These are phyloP conservation scores for Tinamus guttatus DNA, from an alignment of 2,113 vertebrate species.

Conservation along the genomic window DNA sequence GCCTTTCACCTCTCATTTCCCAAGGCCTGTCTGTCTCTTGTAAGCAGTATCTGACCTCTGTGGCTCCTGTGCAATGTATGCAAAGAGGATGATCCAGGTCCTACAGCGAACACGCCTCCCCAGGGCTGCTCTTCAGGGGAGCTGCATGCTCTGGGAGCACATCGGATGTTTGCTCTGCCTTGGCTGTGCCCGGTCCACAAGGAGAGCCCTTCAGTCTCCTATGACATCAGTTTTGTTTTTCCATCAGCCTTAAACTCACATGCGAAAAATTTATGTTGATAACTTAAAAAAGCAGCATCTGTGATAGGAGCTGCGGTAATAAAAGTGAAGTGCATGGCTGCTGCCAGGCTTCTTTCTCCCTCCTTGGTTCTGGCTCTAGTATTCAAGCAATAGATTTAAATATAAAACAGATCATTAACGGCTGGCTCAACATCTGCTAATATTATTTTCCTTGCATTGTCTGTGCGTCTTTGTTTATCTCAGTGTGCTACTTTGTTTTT, in stretches of 20 bases:
- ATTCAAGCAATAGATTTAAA: constrained; percentile 72
- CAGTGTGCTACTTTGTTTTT: constrained; percentile 73
- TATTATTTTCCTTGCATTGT: constrained; percentile 78
- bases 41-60: neutral
- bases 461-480: constrained; percentile 72
- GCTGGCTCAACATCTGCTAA: constrained; percentile 77
- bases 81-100: neutral
- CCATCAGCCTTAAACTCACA: neutral
- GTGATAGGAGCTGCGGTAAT: constrained; percentile 43
- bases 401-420: constrained; percentile 75
- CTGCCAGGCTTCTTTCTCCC: constrained; percentile 49
- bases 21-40: neutral
- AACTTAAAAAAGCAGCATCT: constrained; percentile 50
- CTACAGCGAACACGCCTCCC: neutral
- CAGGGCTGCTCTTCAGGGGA: neutral
- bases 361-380: constrained; percentile 67
- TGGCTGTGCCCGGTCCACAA: neutral
- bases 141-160: neutral
- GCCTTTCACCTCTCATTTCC: neutral
- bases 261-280: neutral
- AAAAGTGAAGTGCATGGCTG: constrained; percentile 57
- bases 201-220: neutral
- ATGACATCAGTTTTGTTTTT: neutral
- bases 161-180: neutral
- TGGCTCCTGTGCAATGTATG: neutral